These are phyloP conservation scores for Polyploca ridens DNA, from an alignment of 2,888 invertebrate genomes.

Conservation along the genomic window DNA sequence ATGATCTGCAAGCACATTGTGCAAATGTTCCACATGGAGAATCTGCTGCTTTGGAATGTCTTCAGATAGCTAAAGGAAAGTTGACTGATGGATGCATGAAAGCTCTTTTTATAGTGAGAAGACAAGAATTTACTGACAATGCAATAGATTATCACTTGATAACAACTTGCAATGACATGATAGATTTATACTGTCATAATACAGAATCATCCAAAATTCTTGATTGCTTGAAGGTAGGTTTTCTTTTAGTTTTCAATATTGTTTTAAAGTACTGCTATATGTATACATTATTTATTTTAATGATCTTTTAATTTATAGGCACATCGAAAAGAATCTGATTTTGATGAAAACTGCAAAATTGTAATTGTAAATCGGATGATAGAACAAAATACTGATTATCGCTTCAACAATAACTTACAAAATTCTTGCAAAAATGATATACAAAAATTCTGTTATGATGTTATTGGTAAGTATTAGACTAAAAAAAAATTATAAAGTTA, in stretches of 20 bases:
- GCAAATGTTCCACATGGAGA: slow-evolving; percentile 87
- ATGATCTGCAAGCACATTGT: slow-evolving; percentile 91
- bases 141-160: slow-evolving; percentile 94
- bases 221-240: slow-evolving; percentile 90
- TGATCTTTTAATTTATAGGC: slow-evolving; percentile 69
- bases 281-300: not conserved
- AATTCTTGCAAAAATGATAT: slow-evolving; percentile 93
- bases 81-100: slow-evolving; percentile 90
- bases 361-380: slow-evolving; percentile 95
- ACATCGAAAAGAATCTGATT: slow-evolving; percentile 90
- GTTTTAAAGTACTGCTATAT: slow-evolving; percentile 1
- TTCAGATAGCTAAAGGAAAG: slow-evolving; percentile 86
- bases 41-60: slow-evolving; percentile 91
- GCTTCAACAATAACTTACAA: slow-evolving; percentile 94
- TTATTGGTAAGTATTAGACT: slow-evolving; percentile 22
- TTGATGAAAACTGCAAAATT: slow-evolving; percentile 92
- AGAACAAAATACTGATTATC: slow-evolving; percentile 95
- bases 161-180: slow-evolving; percentile 93
- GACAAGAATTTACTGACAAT: slow-evolving; percentile 94
- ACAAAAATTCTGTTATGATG: slow-evolving; percentile 82
- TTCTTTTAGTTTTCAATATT: slow-evolving; percentile 12
- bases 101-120: slow-evolving; percentile 93
- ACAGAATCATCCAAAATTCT: slow-evolving; percentile 88
- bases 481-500: too few relatives aligned
- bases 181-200: slow-evolving; percentile 92